Conservation (phyloP, 2,113 vertebrate species). For the Megaleporinus macrocephalus region DNA sequence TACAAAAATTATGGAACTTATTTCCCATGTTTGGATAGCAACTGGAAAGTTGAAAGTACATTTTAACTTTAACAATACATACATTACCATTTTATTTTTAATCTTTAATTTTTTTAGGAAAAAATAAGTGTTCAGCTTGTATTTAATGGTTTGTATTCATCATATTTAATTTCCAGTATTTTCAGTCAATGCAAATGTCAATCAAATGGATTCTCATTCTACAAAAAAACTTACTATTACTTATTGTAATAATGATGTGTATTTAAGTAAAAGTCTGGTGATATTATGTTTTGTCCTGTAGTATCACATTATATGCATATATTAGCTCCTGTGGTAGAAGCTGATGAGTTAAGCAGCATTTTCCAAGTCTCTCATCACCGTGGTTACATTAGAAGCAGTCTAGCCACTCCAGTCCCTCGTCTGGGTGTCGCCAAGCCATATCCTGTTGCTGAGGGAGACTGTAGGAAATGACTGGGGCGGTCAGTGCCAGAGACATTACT, state of each 20-base stretch:
- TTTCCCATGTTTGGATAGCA: too few species aligned
- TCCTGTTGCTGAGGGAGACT: conserved; percentile 67
- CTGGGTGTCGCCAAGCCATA: conserved; percentile 66
- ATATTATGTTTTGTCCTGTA: too few species aligned
- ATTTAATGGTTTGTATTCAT: too few species aligned
- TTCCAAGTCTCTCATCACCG: neutral
- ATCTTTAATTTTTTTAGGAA: too few species aligned
- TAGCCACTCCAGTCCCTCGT: conserved; percentile 56
- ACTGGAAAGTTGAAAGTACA: too few species aligned
- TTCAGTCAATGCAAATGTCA: too few species aligned
- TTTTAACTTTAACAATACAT: too few species aligned
- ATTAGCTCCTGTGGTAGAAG: neutral
- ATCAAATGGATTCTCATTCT: too few species aligned
- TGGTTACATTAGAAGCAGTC: conserved; percentile 38
- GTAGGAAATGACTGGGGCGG: conserved; percentile 71
- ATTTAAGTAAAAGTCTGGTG: neutral
- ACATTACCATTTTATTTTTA: too few species aligned
- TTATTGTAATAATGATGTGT: neutral
- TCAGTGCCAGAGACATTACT: conserved; percentile 74
- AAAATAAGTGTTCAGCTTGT: too few species aligned
- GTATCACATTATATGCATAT: neutral
- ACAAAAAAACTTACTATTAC: neutral
- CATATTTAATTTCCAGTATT: too few species aligned
- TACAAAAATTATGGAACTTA: too few species aligned
- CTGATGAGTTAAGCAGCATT: neutral